phyloP scores from a whole-genome alignment of 23 tunicate species.

The Trididemnum miniatum region DNA sequence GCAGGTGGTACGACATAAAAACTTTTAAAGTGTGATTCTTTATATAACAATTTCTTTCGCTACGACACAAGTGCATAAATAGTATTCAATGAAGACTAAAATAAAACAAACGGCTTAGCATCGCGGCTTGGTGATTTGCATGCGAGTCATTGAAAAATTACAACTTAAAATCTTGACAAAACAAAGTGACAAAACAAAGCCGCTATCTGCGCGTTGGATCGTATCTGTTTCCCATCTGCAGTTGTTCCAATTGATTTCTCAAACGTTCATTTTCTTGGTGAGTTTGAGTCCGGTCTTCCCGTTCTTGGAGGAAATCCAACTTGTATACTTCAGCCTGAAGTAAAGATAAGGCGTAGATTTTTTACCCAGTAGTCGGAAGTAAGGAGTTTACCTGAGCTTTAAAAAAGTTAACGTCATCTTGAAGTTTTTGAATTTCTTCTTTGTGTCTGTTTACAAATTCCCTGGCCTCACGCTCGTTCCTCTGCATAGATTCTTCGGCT shows the following conservation, averaged over 20 bases:
- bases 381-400: conserved; percentile 63
- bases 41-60: too few species aligned
- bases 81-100: too few species aligned
- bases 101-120: too few species aligned
- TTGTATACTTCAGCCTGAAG: conserved; percentile 62
- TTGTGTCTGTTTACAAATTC: conserved; percentile 24
- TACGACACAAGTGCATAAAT: too few species aligned
- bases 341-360: too few species aligned
- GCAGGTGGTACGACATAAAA: too few species aligned
- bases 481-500: conserved; percentile 60
- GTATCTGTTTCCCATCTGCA: conserved; percentile 2
- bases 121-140: too few species aligned
- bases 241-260: conserved; percentile 6
- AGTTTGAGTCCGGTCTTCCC: conserved; percentile 42
- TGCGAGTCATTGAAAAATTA: too few species aligned
- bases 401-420: conserved; percentile 39
- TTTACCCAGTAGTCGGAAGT: too few species aligned
- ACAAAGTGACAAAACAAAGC: too few species aligned
- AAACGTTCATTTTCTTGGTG: conserved; percentile 38
- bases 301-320: conserved; percentile 50
- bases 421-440: conserved; percentile 16
- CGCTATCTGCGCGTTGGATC: conserved; percentile 5
- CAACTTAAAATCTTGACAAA: too few species aligned
- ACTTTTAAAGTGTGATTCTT: too few species aligned
- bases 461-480: conserved; percentile 45